Percentiles rank a stretch among this genome's conserved stretches.
Conservation (phyloP, 2,113 vertebrate genomes). For the Upupa epops region DNA sequence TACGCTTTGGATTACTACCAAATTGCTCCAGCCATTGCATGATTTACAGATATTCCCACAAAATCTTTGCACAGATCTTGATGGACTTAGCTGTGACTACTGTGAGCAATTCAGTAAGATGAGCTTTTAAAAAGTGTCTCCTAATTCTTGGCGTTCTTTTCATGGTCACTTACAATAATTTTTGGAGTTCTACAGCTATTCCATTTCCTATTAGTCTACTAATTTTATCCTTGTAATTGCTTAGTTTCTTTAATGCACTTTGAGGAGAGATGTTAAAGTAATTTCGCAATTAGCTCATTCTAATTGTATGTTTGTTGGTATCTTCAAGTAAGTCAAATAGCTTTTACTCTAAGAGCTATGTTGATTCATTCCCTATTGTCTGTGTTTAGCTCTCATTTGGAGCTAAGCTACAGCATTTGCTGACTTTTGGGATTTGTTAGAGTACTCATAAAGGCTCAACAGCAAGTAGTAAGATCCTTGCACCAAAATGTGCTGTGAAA, state of each 20-base stretch:
- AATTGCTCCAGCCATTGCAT: not conserved
- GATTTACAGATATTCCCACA: not conserved
- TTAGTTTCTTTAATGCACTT: not conserved
- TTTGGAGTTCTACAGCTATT: not conserved
- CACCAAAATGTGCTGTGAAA: not conserved
- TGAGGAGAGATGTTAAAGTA: not conserved
- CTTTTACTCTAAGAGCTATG: constrained; percentile 3
- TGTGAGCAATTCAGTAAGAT: not conserved
- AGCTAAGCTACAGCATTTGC: too few relatives aligned
- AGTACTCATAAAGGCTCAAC: rapidly evolving
- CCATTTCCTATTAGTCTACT: not conserved
- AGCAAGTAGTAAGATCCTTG: not conserved
- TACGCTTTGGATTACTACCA: not conserved
- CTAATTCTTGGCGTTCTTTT: not conserved
- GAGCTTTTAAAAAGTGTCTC: not conserved
- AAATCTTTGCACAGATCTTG: not conserved
- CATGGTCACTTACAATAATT: not conserved
- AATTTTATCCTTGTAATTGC: not conserved
- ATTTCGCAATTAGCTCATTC: not conserved
- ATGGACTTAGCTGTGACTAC: not conserved
- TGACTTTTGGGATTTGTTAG: not conserved
- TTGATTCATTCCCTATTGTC: not conserved
- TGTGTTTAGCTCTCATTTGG: too few relatives aligned
- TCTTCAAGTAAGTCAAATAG: not conserved
- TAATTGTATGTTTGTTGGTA: not conserved